Evolutionary conservation across 2,113 vertebrate species (phyloP), one percentile per base, ranked within the genome.

Genomic region (Perccottus glenii): DNA sequence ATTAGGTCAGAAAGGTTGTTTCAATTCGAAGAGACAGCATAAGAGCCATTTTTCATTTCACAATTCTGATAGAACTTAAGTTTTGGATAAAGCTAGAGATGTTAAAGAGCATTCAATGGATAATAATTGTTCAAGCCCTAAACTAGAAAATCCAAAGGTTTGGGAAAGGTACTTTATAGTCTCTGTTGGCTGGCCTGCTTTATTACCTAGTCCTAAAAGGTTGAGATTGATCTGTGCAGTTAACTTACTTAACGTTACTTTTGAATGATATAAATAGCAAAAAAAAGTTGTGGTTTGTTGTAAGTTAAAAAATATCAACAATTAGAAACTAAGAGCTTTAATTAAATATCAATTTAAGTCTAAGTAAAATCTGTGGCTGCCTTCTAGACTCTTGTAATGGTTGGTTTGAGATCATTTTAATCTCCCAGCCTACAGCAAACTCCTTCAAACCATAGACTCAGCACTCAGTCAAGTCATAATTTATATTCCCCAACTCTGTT

Each of bases 401-500:
- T 60, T 59, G 57, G 16, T 49, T 61, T 49, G 44, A 53, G 15
- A 75, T 67, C 7, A 27, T 19, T 16, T 27, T 58, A 42, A 60
- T 58, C 65, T 46, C 62, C 38, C 50, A 52, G 59, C 77, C 52
- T 36, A 14, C 64, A 53, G 74, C 48, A 64, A 56, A 71, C 60
- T 73, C 68, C 51, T 38, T 72, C 77, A 82, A 62, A 69, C 66
- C 69, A 65, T 73, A 69, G 44, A 64, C 64, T 64, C 40, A n/a
- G 65, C 77, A 67, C 65, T 70, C 85, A 49, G 68, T 7, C 16
- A 47, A 60, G 48, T 72, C 71, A 63, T 82, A 81, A 89, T 90
- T 88, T 85, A 87, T 80, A 80, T 70, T 65, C 63, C 50, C 45
- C 81, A 33, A 70, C 78, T 77, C 79, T 38, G 44, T 87, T 87